Percentiles rank a stretch among this genome's conserved stretches.
Conservation (phyloP, 2,888 invertebrate genomes). For the Nomada hirtipes region DNA sequence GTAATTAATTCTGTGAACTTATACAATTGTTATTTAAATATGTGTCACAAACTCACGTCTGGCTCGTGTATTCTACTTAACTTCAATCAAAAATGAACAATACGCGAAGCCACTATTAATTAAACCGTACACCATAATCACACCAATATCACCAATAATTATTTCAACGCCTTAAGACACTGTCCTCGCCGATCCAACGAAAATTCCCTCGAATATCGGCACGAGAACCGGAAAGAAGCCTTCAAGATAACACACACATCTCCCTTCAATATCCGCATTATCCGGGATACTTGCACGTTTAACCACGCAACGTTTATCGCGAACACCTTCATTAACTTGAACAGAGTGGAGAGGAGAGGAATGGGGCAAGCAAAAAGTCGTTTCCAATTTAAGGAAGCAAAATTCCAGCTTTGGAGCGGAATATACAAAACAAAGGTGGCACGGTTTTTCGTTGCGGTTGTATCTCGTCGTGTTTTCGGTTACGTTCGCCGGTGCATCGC, state of each 20-base stretch:
- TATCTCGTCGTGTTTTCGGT: constrained; percentile 10
- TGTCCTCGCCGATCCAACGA: too few relatives aligned
- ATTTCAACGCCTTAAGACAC: not conserved
- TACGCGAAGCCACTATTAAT: not conserved
- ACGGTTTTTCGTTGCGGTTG: not conserved
- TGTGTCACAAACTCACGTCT: too few relatives aligned
- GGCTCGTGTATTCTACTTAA: too few relatives aligned
- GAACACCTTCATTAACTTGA: not conserved
- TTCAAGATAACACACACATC: not conserved
- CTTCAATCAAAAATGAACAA: too few relatives aligned
- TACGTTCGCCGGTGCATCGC: constrained; percentile 3
- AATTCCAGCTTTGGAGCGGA: not conserved
- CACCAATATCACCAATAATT: not conserved
- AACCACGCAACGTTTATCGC: not conserved
- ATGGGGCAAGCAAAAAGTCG: not conserved
- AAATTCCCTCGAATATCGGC: not conserved
- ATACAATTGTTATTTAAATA: too few relatives aligned
- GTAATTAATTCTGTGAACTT: too few relatives aligned
- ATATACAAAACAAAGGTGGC: not conserved
- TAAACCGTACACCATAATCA: not conserved
- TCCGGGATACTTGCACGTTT: not conserved
- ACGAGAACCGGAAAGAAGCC: not conserved
- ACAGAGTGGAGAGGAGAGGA: not conserved
- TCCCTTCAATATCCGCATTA: not conserved
- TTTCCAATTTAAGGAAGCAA: too few relatives aligned